Evolutionary conservation across 2,888 invertebrate species (phyloP).

Genomic region (Diplazon laetatorius): DNA sequence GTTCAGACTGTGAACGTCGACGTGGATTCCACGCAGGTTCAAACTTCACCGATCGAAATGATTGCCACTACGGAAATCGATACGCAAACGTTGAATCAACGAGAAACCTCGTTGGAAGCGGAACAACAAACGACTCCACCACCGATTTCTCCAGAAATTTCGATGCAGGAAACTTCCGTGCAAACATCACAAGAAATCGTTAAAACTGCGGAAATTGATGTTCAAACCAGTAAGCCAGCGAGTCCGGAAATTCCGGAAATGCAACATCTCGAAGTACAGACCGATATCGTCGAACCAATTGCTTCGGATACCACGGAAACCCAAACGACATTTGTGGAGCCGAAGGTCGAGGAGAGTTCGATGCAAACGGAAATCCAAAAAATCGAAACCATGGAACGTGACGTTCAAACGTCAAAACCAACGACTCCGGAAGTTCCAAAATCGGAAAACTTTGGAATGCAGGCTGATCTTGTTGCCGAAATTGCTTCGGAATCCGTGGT

Average conservation of each 20-base stretch:
- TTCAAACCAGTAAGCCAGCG: constrained; percentile 71
- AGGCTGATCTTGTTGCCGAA: constrained; percentile 82
- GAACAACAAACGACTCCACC: constrained; percentile 80
- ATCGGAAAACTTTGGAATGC: constrained; percentile 83
- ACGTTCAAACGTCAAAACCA: constrained; percentile 74
- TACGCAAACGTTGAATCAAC: constrained; percentile 81
- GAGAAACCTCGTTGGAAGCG: constrained; percentile 68
- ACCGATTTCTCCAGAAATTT: constrained; percentile 74
- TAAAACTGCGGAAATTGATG: constrained; percentile 70
- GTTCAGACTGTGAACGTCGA: constrained; percentile 82
- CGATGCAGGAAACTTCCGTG: constrained; percentile 78
- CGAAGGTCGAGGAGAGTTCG: constrained; percentile 77
- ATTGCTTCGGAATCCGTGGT: constrained; percentile 67
- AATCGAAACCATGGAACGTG: constrained; percentile 77
- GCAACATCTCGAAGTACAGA: constrained; percentile 83
- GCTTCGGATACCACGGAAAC: constrained; percentile 72
- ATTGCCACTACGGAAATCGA: constrained; percentile 79
- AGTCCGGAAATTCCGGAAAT: constrained; percentile 77
- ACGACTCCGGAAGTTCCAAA: constrained; percentile 76
- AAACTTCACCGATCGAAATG: constrained; percentile 75
- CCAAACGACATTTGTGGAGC: constrained; percentile 76
- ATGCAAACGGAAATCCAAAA: constrained; percentile 82
- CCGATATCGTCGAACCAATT: constrained; percentile 79
- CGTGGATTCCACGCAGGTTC: constrained; percentile 71
- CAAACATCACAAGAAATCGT: constrained; percentile 79